Evolutionary conservation across 2,888 invertebrate species (phyloP).

Genomic region (Acrobeloides nanus): DNA sequence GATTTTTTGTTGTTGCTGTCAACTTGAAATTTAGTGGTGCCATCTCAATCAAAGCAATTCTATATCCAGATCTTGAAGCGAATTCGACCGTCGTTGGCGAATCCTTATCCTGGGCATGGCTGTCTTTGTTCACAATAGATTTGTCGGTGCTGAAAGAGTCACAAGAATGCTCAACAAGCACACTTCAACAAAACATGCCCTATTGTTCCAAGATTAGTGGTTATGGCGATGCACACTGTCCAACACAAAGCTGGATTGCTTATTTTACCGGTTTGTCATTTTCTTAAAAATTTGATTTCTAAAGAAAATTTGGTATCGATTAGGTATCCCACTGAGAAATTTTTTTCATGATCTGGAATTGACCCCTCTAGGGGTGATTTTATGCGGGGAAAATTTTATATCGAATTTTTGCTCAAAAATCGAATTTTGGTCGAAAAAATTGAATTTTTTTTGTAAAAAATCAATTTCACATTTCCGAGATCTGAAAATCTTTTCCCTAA

Average conservation of each 20-base stretch:
- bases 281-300: too few relatives aligned
- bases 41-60: slow-evolving; percentile 55
- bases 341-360: too few relatives aligned
- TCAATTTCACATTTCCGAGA: too few relatives aligned
- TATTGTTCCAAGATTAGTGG: slow-evolving; percentile 34
- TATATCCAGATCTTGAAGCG: slow-evolving; percentile 56
- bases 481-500: too few relatives aligned
- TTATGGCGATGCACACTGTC: slow-evolving; percentile 36
- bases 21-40: slow-evolving; percentile 28
- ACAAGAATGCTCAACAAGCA: slow-evolving; percentile 9
- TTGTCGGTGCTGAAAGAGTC: slow-evolving; percentile 25
- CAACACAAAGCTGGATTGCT: slow-evolving; percentile 25
- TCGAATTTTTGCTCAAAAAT: too few relatives aligned
- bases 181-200: slow-evolving; percentile 9
- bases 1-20: slow-evolving; percentile 1
- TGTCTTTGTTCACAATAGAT: slow-evolving; percentile 57
- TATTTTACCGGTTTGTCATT: too few relatives aligned
- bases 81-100: background rate
- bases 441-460: too few relatives aligned
- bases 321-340: too few relatives aligned
- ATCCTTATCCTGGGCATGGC: slow-evolving; percentile 54
- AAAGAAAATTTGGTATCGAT: too few relatives aligned
- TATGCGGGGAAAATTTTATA: too few relatives aligned
- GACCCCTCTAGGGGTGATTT: too few relatives aligned
- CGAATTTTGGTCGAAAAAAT: too few relatives aligned